Evolutionary conservation across 2,797 vertebrate genomes (phyloP).

Genomic region (Coracias cyanogaster): DNA sequence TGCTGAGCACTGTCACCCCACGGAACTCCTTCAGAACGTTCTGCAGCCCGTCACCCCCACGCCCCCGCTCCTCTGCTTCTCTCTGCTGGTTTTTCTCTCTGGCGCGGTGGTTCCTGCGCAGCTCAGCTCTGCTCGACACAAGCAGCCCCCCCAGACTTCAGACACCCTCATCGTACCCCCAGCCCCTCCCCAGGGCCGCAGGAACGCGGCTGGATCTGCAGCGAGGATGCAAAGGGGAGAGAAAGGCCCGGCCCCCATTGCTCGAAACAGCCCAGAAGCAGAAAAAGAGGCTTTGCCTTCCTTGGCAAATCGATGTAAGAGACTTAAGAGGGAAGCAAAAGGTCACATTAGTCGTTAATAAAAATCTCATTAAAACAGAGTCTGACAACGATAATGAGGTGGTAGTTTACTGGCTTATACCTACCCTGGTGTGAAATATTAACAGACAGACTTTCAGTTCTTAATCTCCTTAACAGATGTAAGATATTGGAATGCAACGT

Average conservation of each 20-base stretch:
- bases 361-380: slow-evolving; percentile 71
- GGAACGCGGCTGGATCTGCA: accelerated
- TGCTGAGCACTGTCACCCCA: no score
- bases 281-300: slow-evolving; percentile 24
- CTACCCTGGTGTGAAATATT: slow-evolving; percentile 68
- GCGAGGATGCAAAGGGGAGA: background rate
- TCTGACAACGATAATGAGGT: slow-evolving; percentile 61
- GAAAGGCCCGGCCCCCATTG: background rate
- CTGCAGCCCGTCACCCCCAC: background rate
- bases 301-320: slow-evolving; percentile 3
- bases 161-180: background rate
- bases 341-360: slow-evolving; percentile 64
- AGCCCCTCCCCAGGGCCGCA: background rate
- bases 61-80: background rate
- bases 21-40: background rate
- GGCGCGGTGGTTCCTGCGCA: accelerated
- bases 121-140: background rate
- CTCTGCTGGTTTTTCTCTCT: background rate
- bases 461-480: slow-evolving; percentile 70
- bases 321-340: slow-evolving; percentile 40
- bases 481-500: slow-evolving; percentile 53
- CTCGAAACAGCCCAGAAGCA: background rate
- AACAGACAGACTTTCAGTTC: slow-evolving; percentile 53
- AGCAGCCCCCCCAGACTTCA: background rate
- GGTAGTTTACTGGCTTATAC: slow-evolving; percentile 59